Evolutionary conservation across 2,888 invertebrate genomes (phyloP), one percentile per base, ranked within the genome.

Genomic region (Lamellibrachia satsuma): DNA sequence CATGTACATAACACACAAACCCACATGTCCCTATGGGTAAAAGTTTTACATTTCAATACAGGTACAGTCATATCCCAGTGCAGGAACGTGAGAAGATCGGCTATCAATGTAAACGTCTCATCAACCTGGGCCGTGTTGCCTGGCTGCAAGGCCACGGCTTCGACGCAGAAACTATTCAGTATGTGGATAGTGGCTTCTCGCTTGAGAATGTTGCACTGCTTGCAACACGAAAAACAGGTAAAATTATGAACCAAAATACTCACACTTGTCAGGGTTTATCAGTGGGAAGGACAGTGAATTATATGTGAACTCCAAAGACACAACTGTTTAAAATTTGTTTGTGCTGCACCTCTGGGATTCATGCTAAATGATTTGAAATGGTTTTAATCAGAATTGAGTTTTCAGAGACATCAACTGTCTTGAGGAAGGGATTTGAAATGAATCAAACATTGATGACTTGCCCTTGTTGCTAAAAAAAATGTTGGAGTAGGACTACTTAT

Each of bases 201-300:
- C 97, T 97, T 57, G 98, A 98, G 96, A 98, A 98, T 97, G 97
- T 98, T 92, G 98, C 98, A 95, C 97, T 98, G 92, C 96, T 98
- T 60, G 98, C 98, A 15, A 52, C 91, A 11, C 52, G 22, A 6
- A 91, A 91, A 15, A 91, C 52, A 91, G 52, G 52, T 91, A 91
- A 6, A 91, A 11, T 75, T 75, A 75, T 11, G 75, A n/a, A n/a
- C 55, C 9, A 55, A 55, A 55, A 55, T 55, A 9, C 3, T 55
- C 55, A 9, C 55, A 55, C 3, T 55, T 9, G 55, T 9, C 55
- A 55, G 9, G 55, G 55, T 55, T 55, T 55, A 55, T 55, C 55
- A 55, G 55, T 55, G 55, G 55, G 55, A 55, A 55, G 55, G 3
- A 55, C 55, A 55, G 55, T 7, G 8, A 55, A 55, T 55, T 55